Conservation (phyloP, 2,797 vertebrate species). For the Echeneis naucrates region DNA sequence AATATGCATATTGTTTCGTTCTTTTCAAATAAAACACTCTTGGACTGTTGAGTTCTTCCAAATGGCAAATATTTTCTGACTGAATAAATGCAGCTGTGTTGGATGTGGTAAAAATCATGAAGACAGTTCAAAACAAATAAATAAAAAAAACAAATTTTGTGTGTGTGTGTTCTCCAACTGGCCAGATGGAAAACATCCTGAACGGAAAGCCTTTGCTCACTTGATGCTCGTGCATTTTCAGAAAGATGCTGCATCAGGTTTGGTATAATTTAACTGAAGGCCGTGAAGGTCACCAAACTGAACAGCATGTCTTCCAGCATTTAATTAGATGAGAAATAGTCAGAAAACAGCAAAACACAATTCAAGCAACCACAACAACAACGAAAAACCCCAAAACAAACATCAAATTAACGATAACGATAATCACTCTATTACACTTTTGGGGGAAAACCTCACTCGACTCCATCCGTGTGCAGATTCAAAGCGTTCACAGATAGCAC, state of each 20-base stretch:
- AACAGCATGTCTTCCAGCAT: constrained; percentile 3
- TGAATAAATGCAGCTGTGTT: too few species aligned
- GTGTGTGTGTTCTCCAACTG: neutral
- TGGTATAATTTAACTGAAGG: neutral
- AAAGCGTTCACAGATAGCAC: constrained; percentile 3
- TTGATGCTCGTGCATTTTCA: constrained; percentile 7
- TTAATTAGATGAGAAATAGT: constrained; percentile 5
- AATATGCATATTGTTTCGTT: too few species aligned
- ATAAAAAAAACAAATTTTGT: neutral
- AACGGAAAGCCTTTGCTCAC: neutral
- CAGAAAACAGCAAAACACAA: neutral
- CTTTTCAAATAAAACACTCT: too few species aligned
- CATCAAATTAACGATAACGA: constrained; percentile 22
- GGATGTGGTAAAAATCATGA: neutral
- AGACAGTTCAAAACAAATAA: too few species aligned
- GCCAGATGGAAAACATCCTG: neutral
- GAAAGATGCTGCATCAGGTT: neutral
- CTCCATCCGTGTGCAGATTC: constrained; percentile 15
- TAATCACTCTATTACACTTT: constrained; percentile 17
- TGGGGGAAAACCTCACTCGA: neutral
- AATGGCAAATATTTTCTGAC: too few species aligned
- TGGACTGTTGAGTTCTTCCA: too few species aligned
- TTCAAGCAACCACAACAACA: neutral
- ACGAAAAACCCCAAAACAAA: neutral
- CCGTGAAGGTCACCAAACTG: neutral